Evolutionary conservation across 2,113 vertebrate species (phyloP).

Genomic region (Oenanthe oenanthe): DNA sequence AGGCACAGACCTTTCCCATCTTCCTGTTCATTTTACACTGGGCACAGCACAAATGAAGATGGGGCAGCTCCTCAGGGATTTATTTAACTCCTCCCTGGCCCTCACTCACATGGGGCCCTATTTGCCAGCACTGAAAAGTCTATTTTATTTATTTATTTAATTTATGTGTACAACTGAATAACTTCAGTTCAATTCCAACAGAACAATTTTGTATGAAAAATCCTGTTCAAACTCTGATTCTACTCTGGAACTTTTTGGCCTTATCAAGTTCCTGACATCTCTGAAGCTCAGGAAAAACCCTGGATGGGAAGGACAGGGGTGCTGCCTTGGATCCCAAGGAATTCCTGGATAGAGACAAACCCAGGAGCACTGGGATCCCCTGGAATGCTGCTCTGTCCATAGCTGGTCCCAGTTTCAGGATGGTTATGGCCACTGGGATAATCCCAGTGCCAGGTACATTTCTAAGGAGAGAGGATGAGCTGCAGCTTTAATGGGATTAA

Average conservation of each 20-base stretch:
- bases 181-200: background rate
- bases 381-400: background rate
- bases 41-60: background rate
- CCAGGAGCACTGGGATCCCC: background rate
- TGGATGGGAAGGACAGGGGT: background rate
- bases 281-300: background rate
- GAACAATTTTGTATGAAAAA: no score
- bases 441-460: background rate
- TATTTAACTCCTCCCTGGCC: background rate
- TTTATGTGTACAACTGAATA: background rate
- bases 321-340: background rate
- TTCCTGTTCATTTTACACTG: rapidly evolving
- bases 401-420: background rate
- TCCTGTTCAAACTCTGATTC: background rate
- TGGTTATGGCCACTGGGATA: background rate
- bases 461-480: background rate
- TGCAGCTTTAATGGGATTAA: background rate
- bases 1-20: background rate
- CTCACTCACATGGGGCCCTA: no score
- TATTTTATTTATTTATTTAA: background rate
- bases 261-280: background rate
- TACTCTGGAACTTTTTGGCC: background rate
- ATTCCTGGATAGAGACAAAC: background rate
- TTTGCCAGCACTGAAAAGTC: background rate
- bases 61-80: background rate